These are phyloP conservation scores for Campodea augens DNA, from an alignment of 1,140 invertebrate genomes.

Conservation along the genomic window DNA sequence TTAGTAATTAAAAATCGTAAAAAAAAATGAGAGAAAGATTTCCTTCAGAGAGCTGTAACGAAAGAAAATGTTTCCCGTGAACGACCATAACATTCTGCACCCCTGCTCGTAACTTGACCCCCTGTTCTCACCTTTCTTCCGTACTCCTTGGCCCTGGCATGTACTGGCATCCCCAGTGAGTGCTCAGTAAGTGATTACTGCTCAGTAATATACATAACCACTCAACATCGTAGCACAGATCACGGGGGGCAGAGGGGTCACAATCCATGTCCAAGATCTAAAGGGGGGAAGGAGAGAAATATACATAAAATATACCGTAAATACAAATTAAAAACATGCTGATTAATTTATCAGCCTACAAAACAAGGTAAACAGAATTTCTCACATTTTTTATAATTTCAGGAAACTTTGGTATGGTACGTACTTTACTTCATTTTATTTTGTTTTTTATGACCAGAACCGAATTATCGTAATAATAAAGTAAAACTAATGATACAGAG, in stretches of 20 bases:
- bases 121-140: neutral
- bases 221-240: conserved; percentile 71
- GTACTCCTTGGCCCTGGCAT: conserved; percentile 41
- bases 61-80: conserved; percentile 7
- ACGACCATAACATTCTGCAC: conserved; percentile 8
- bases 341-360: neutral
- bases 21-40: too few species aligned
- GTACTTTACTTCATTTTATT: too few species aligned
- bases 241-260: conserved; percentile 21
- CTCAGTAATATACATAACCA: conserved; percentile 74
- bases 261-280: conserved; percentile 6
- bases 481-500: too few species aligned
- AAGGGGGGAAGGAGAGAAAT: conserved; percentile 12
- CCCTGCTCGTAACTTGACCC: neutral
- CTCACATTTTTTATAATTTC: neutral
- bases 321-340: conserved; percentile 18
- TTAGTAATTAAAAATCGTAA: too few species aligned
- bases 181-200: conserved; percentile 72
- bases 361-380: neutral
- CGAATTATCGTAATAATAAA: too few species aligned
- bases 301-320: conserved; percentile 5
- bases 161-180: conserved; percentile 44
- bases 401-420: too few species aligned
- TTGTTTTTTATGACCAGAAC: too few species aligned
- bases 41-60: too few species aligned